Percentiles rank a stretch among this genome's conserved stretches.
These are phyloP conservation scores for Talpa occidentalis DNA, from an alignment of 2,113 vertebrate species.

Conservation along the genomic window DNA sequence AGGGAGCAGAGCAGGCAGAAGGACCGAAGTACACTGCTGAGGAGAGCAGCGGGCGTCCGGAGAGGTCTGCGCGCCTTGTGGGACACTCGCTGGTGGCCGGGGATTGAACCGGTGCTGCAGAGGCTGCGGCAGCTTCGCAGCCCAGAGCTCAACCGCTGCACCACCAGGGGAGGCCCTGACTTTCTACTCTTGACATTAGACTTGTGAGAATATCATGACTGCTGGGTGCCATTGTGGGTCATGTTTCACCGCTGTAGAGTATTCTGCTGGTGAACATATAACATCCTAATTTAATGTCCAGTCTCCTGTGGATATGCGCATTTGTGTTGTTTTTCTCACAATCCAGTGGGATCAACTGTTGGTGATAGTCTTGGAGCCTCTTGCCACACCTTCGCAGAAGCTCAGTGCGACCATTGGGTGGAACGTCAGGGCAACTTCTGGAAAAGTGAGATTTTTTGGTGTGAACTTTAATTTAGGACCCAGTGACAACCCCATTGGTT, in stretches of 20 bases:
- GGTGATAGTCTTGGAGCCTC: neutral
- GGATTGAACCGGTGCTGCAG: no score
- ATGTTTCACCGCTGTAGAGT: fast-evolving
- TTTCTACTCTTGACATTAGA: neutral
- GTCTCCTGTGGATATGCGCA: no score
- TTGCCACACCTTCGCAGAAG: neutral
- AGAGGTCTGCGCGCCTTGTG: no score
- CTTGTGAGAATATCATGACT: neutral
- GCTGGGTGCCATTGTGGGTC: fast-evolving
- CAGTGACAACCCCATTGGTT: neutral
- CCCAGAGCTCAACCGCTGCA: no score
- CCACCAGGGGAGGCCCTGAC: no score
- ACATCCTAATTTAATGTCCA: neutral
- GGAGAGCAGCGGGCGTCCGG: no score
- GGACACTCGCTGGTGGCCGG: no score
- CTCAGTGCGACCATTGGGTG: neutral
- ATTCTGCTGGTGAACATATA: neutral
- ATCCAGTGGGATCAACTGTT: neutral
- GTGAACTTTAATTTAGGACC: neutral
- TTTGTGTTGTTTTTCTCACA: neutral
- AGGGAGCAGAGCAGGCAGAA: no score
- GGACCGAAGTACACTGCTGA: no score
- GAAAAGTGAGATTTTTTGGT: neutral
- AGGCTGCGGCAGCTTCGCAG: no score
- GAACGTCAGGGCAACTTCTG: neutral